Evolutionary conservation across 2,888 invertebrate species (phyloP), one percentile per base, ranked within the genome.

Genomic region (Bugulina stolonifera): DNA sequence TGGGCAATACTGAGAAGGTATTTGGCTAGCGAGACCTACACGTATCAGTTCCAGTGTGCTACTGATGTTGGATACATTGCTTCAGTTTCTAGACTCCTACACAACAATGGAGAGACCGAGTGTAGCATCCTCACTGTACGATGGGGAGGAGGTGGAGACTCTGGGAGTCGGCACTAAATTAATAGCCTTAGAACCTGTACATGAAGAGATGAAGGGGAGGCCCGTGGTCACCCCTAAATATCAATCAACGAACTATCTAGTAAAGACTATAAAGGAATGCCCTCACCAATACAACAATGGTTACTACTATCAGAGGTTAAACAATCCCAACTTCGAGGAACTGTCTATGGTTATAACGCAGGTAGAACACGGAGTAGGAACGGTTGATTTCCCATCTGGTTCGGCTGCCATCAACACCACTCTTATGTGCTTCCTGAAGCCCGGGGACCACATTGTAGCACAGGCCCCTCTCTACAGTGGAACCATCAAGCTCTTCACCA

Each of bases 371-470:
- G 83, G 81, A 0, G 79, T 80, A 0, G 83, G 82, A 1, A 76
- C 77, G 23, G 72, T 81, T 25, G 79, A 78, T n/a, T 81, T 80
- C 73, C 71, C 77, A 32, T 78, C 79, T 34, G 83, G 83, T 1
- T 81, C 81, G 80, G 80, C 81, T 0, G 82, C 85, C 25, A 77
- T 82, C 1, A 79, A 77, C 5, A 79, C 81, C 1, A 79, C 81
- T 3, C 77, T 85, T 5, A 73, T 83, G 35, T 78, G 79, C 34
- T 81, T 84, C 72, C 77, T 84, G n/a, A 78, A 79, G 54, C 75
- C 81, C 0, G 84, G 85, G 14, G 82, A 84, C 74, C 84, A 85
- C 74, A 76, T 84, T 72, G 81, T 83, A 2, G 75, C 77, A 32
- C 79, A 79, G 73, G 73, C 76, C n/a, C 83, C 83, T 0, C 74